Conservation (phyloP, 2,797 vertebrate species). For the Catamblyrhynchus diadema region DNA sequence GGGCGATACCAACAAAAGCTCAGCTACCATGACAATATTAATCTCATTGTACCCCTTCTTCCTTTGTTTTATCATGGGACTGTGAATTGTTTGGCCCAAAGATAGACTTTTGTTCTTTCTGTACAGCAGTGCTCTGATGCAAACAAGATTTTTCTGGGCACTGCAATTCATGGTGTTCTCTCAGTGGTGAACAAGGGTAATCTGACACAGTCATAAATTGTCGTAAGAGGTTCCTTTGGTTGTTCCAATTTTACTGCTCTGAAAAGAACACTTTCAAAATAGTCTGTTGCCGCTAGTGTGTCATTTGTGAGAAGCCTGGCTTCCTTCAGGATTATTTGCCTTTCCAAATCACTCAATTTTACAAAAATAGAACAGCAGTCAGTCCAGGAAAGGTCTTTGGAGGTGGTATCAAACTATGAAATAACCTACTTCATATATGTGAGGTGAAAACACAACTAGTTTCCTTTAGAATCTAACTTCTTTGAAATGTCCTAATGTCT, state of each 20-base stretch:
- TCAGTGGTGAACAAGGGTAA: neutral
- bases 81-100: neutral
- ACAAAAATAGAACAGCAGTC: neutral
- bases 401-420: neutral
- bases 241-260: neutral
- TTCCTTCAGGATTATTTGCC: neutral
- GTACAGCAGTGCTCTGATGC: neutral
- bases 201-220: neutral
- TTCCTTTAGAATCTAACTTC: neutral
- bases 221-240: neutral
- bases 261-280: conserved; percentile 7
- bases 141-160: neutral
- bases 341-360: neutral
- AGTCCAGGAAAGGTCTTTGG: neutral
- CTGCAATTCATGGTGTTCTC: neutral
- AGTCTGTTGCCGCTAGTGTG: neutral
- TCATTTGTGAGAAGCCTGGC: neutral
- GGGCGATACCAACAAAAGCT: neutral
- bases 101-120: neutral
- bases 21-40: neutral
- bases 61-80: neutral
- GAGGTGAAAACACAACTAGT: neutral
- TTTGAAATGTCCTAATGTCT: neutral
- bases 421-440: neutral
- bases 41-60: neutral